These are phyloP conservation scores for Scortum barcoo DNA, from an alignment of 2,113 vertebrate genomes.

Conservation along the genomic window DNA sequence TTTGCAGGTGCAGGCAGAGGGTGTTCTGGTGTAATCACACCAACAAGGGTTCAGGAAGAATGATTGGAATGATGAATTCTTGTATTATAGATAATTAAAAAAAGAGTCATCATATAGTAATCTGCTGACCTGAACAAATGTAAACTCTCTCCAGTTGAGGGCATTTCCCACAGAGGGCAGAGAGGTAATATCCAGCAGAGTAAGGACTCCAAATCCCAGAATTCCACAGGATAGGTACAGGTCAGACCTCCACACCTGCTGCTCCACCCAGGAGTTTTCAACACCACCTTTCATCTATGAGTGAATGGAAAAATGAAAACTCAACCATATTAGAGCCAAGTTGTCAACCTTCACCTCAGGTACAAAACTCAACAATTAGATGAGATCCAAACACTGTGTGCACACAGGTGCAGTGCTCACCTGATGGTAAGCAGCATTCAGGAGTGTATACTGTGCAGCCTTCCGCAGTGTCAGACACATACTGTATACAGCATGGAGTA, in stretches of 20 bases:
- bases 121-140: slow-evolving; percentile 89
- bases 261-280: slow-evolving; percentile 86
- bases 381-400: neutral
- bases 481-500: slow-evolving; percentile 89
- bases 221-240: slow-evolving; percentile 91
- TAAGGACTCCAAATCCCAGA: slow-evolving; percentile 89
- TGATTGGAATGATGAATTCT: too few relatives aligned
- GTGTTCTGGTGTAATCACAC: too few relatives aligned
- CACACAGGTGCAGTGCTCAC: slow-evolving; percentile 65
- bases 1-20: too few relatives aligned
- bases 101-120: neutral
- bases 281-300: slow-evolving; percentile 85
- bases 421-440: slow-evolving; percentile 87
- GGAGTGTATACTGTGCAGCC: slow-evolving; percentile 84
- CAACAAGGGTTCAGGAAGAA: too few relatives aligned
- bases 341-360: neutral
- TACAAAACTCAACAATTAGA: neutral
- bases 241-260: slow-evolving; percentile 92
- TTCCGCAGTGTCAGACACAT: slow-evolving; percentile 88
- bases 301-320: neutral
- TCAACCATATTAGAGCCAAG: too few relatives aligned
- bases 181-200: slow-evolving; percentile 90
- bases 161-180: slow-evolving; percentile 90
- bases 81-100: neutral
- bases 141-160: slow-evolving; percentile 95